Percentiles rank a stretch among this genome's conserved stretches.
These are phyloP conservation scores for Atta texana DNA, from an alignment of 1,140 invertebrate genomes.

Conservation along the genomic window DNA sequence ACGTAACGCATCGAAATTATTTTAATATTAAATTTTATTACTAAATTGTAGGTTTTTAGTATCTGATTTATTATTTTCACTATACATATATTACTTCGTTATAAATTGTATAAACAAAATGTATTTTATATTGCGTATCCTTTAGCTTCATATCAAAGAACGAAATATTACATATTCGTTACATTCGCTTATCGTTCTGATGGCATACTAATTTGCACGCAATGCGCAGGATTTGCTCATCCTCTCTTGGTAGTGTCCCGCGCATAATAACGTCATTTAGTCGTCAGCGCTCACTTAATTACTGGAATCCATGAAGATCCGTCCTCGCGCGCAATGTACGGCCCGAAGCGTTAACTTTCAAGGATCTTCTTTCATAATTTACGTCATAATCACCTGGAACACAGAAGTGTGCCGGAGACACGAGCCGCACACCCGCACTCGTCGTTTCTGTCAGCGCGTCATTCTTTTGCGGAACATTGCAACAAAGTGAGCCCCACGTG, in stretches of 20 bases:
- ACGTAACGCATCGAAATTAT: background rate
- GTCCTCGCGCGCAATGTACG: conserved; percentile 68
- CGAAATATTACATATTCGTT: background rate
- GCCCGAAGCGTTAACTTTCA: conserved; percentile 69
- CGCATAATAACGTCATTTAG: conserved; percentile 68
- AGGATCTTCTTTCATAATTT: conserved; percentile 82
- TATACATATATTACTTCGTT: background rate
- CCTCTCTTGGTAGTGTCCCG: conserved; percentile 26
- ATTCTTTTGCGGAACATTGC: conserved; percentile 72
- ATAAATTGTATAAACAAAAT: too few relatives aligned
- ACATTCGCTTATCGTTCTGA: conserved; percentile 36
- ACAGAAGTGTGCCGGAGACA: conserved; percentile 67
- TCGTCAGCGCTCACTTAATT: conserved; percentile 68
- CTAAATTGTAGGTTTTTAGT: background rate
- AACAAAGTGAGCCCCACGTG: conserved; percentile 47
- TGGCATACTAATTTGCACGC: conserved; percentile 50
- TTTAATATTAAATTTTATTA: background rate
- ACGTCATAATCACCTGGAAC: conserved; percentile 82
- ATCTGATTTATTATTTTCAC: background rate
- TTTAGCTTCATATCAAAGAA: conserved; percentile 7
- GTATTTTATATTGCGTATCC: background rate
- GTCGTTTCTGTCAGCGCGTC: conserved; percentile 31
- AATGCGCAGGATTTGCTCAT: conserved; percentile 37
- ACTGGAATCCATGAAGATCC: conserved; percentile 64
- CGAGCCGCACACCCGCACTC: conserved; percentile 31